Conservation (phyloP, 2,888 invertebrate genomes). For the Oscheius sp. region DNA sequence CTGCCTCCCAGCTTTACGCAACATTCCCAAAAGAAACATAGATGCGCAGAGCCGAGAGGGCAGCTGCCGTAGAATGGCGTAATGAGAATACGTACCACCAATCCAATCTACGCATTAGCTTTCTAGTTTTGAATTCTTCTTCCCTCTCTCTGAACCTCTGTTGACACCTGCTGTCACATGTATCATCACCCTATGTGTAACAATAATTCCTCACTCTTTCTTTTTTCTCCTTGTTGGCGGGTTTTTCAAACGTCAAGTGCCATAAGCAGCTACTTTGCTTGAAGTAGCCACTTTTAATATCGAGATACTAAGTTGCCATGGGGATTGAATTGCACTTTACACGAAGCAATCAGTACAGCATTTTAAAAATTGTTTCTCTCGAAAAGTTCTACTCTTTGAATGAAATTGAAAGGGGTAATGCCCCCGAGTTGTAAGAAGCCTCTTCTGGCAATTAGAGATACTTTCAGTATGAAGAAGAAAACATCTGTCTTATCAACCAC, state of each 20-base stretch:
- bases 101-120: background rate
- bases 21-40: slow-evolving; percentile 14
- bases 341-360: background rate
- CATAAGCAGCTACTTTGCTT: background rate
- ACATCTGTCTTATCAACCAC: too few species aligned
- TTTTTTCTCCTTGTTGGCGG: background rate
- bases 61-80: slow-evolving; percentile 31
- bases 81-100: slow-evolving; percentile 25
- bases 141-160: background rate
- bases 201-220: background rate
- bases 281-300: background rate
- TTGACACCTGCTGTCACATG: slow-evolving; percentile 11
- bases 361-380: too few species aligned
- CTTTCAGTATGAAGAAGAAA: background rate
- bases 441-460: background rate
- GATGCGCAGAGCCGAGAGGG: slow-evolving; percentile 11
- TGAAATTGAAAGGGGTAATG: too few species aligned
- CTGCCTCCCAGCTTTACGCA: background rate
- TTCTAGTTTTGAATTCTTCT: background rate
- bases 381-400: too few species aligned
- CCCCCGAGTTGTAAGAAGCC: too few species aligned
- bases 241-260: background rate
- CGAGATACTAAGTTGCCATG: slow-evolving; percentile 2
- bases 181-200: slow-evolving; percentile 2
- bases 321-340: background rate